A percentile compares a stretch with the other conserved stretches of the same genome.
Conservation (phyloP, 2,888 invertebrate genomes). For the Eristalinus sepulchralis region DNA sequence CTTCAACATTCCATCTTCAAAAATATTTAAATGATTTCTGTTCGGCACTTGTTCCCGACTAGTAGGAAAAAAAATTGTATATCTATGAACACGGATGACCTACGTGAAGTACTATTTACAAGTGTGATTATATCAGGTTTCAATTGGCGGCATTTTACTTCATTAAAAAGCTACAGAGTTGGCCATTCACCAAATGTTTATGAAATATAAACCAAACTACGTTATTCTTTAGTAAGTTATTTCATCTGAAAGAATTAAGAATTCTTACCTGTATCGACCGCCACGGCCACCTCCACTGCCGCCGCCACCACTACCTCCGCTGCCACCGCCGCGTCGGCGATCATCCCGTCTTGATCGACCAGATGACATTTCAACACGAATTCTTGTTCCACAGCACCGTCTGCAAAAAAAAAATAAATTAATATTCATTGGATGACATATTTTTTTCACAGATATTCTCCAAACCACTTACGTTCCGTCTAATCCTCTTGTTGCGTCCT, state of each 20-base stretch:
- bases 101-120: not conserved
- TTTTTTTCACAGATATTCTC: not conserved
- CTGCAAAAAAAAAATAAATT: slow-evolving; percentile 80
- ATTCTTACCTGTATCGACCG: slow-evolving; percentile 78
- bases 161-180: slow-evolving; percentile 49
- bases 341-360: slow-evolving; percentile 90
- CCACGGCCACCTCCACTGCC: slow-evolving; percentile 75
- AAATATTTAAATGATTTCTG: not conserved
- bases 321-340: slow-evolving; percentile 81
- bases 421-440: not conserved
- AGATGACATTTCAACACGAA: slow-evolving; percentile 96
- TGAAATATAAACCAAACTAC: slow-evolving; percentile 19
- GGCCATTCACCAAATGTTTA: slow-evolving; percentile 46
- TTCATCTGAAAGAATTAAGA: not conserved
- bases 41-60: not conserved
- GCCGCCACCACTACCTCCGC: slow-evolving; percentile 76
- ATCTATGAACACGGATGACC: not conserved
- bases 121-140: not conserved
- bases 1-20: not conserved
- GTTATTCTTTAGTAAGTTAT: not conserved
- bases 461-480: slow-evolving; percentile 92
- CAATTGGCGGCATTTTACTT: not conserved
- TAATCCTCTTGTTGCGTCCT: slow-evolving; percentile 90
- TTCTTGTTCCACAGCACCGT: slow-evolving; percentile 93
- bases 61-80: too few species aligned